Conservation (phyloP, 2,888 invertebrate species). For the Heteropelma amictum region DNA sequence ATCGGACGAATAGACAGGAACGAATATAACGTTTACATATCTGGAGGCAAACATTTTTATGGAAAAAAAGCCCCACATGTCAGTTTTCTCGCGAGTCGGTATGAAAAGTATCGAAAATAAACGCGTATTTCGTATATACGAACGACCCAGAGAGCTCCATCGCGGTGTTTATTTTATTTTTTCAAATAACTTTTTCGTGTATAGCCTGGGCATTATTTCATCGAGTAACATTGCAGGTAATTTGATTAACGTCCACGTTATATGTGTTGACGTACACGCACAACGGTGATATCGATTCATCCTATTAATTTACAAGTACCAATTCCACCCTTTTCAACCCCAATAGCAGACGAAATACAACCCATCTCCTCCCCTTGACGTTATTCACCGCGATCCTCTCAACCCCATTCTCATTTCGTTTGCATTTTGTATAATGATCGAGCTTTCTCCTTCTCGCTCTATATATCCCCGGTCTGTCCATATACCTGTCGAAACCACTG, state of each 20-base stretch:
- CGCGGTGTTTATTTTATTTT: slow-evolving; percentile 13
- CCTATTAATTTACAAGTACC: slow-evolving; percentile 55
- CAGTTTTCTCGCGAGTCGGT: neutral
- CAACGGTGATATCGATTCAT: slow-evolving; percentile 42
- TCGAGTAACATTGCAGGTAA: slow-evolving; percentile 38
- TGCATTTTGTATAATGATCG: slow-evolving; percentile 12
- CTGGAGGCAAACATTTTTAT: neutral
- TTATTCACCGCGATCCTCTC: neutral
- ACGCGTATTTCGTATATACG: neutral
- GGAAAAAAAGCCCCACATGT: slow-evolving; percentile 7
- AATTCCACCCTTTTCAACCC: slow-evolving; percentile 26
- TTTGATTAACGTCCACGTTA: slow-evolving; percentile 40
- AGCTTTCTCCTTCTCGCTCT: slow-evolving; percentile 17
- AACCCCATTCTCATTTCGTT: slow-evolving; percentile 11
- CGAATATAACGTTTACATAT: slow-evolving; percentile 20
- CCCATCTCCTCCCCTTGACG: neutral
- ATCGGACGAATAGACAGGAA: neutral
- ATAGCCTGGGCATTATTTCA: slow-evolving; percentile 28
- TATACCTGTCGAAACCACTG: slow-evolving; percentile 15
- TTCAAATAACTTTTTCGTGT: slow-evolving; percentile 31
- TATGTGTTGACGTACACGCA: neutral
- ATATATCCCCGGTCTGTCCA: slow-evolving; percentile 1
- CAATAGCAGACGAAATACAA: slow-evolving; percentile 17
- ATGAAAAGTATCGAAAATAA: slow-evolving; percentile 1
- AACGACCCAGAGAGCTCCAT: neutral